A percentile compares a stretch with the other conserved stretches of the same genome.
These are phyloP conservation scores for Platysternon megacephalum DNA, from an alignment of 2,113 vertebrate genomes.

Conservation along the genomic window DNA sequence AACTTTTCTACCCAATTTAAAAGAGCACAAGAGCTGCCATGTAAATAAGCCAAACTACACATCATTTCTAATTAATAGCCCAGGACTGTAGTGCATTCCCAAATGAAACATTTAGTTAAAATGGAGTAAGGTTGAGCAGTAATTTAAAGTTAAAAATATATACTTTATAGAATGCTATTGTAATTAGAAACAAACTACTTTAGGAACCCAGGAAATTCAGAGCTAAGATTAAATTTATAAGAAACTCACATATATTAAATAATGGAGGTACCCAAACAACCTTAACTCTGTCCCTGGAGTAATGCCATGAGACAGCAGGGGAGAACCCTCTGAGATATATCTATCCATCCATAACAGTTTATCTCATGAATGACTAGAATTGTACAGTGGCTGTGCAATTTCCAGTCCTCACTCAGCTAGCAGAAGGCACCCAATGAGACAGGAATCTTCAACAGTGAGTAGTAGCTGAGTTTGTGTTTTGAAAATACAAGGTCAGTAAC, in stretches of 20 bases:
- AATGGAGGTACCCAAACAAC: not conserved
- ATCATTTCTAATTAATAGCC: not conserved
- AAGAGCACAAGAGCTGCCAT: not conserved
- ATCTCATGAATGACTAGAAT: not conserved
- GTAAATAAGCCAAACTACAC: not conserved
- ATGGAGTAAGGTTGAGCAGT: not conserved
- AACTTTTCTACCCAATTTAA: not conserved
- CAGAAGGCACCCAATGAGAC: not conserved
- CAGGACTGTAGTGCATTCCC: not conserved
- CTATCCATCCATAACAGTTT: not conserved
- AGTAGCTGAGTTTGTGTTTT: not conserved
- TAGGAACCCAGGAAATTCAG: not conserved
- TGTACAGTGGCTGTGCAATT: not conserved
- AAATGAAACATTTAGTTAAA: not conserved
- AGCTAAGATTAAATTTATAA: not conserved
- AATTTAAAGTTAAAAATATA: not conserved
- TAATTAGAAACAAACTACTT: not conserved
- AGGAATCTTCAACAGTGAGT: not conserved
- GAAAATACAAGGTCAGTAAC: not conserved
- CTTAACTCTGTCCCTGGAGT: not conserved
- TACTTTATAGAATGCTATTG: not conserved
- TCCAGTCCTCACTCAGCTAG: not conserved
- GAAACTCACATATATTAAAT: not conserved
- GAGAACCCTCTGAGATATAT: not conserved
- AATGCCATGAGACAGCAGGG: not conserved